phyloP scores from a whole-genome alignment of 1,140 invertebrate genomes.

The Drosophila baimaii region DNA sequence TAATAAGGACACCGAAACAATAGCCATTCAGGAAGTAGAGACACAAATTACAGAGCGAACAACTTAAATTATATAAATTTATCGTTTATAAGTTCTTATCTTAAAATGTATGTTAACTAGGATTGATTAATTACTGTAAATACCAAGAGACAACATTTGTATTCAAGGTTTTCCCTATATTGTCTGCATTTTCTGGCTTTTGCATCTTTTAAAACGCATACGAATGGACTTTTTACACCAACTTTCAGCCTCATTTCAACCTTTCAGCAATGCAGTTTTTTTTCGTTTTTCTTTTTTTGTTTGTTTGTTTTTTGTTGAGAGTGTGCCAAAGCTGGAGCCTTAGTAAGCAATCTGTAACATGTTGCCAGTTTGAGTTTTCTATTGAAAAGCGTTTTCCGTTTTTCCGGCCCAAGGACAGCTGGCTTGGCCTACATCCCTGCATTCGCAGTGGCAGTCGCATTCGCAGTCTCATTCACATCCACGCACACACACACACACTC shows the following conservation, averaged over 20 bases:
- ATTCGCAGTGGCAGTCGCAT: constrained; percentile 23
- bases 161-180: too few relatives aligned
- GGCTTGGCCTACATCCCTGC: constrained; percentile 52
- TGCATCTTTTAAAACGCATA: too few relatives aligned
- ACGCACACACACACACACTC: constrained; percentile 14
- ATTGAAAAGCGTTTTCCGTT: constrained; percentile 68
- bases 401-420: constrained; percentile 69
- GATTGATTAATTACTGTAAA: too few relatives aligned
- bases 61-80: too few relatives aligned
- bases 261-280: constrained; percentile 27
- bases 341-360: constrained; percentile 53
- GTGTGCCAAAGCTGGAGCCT: constrained; percentile 21
- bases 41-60: too few relatives aligned
- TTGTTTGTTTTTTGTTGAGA: constrained; percentile 4
- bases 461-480: constrained; percentile 25
- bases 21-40: too few relatives aligned
- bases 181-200: too few relatives aligned
- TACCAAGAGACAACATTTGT: neutral
- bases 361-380: constrained; percentile 54
- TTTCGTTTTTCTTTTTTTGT: neutral
- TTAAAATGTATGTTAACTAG: too few relatives aligned
- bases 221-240: constrained; percentile 2
- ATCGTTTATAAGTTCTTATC: too few relatives aligned
- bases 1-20: too few relatives aligned
- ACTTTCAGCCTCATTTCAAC: constrained; percentile 19